phyloP scores from a whole-genome alignment of 2,113 vertebrate genomes.

The Rhynchomys soricoides region DNA sequence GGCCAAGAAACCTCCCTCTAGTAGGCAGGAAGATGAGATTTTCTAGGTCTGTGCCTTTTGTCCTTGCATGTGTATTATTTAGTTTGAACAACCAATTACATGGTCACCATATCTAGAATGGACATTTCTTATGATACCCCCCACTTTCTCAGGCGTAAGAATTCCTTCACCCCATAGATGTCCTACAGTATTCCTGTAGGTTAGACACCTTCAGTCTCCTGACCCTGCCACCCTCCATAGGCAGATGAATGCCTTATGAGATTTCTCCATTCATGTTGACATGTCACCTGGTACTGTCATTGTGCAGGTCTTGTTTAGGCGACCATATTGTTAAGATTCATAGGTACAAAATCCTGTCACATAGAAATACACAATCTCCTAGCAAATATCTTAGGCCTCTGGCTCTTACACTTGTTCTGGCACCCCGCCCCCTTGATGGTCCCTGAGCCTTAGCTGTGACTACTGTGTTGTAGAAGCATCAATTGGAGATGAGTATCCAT shows the following conservation, averaged over 20 bases:
- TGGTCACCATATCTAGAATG: not conserved
- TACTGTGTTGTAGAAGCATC: not conserved
- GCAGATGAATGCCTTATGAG: not conserved
- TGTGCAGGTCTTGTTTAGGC: not conserved
- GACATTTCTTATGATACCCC: not conserved
- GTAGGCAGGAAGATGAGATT: not conserved
- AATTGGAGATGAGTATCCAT: not conserved
- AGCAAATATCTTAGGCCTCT: not conserved
- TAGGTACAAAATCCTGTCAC: not conserved
- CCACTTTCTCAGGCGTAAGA: not conserved
- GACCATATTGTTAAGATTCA: not conserved
- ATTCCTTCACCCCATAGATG: not conserved
- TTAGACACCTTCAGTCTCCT: not conserved
- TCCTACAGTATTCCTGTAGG: not conserved
- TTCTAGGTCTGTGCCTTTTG: not conserved
- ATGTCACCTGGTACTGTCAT: not conserved
- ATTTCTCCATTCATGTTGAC: not conserved
- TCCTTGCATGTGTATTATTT: not conserved
- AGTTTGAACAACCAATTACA: not conserved
- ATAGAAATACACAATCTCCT: not conserved
- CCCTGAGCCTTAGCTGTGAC: not conserved
- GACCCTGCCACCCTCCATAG: not conserved
- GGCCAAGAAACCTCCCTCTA: not conserved
- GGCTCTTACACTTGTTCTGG: not conserved
- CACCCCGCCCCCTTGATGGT: not conserved